Conservation (phyloP, 1,140 invertebrate species). For the Meteorus sp. region DNA sequence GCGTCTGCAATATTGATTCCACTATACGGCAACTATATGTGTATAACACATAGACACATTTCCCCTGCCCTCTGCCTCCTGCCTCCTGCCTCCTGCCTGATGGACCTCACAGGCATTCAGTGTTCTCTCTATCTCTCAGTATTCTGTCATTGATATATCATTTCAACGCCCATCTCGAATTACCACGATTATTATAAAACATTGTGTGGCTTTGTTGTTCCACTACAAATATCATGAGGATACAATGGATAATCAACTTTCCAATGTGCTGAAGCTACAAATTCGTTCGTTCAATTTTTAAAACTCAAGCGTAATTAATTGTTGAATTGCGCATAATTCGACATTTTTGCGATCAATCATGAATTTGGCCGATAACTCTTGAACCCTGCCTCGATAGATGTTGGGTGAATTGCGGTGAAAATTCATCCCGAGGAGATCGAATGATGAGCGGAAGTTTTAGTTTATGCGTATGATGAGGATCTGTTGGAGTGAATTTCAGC, state of each 20-base stretch:
- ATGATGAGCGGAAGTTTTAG: not conserved
- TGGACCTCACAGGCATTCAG: too few relatives aligned
- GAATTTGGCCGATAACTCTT: too few relatives aligned
- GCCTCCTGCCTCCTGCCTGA: not conserved
- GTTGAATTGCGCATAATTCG: too few relatives aligned
- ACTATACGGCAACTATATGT: not conserved
- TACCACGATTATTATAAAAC: not conserved
- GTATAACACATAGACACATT: not conserved
- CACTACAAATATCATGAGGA: too few relatives aligned
- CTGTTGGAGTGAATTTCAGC: not conserved
- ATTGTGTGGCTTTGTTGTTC: not conserved
- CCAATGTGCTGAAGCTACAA: too few relatives aligned
- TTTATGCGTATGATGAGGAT: too few relatives aligned
- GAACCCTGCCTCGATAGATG: not conserved
- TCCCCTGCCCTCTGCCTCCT: not conserved
- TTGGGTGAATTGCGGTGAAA: not conserved
- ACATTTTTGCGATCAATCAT: too few relatives aligned
- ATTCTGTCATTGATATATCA: not conserved
- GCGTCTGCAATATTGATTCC: constrained; percentile 20
- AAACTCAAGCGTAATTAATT: too few relatives aligned
- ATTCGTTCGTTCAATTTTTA: too few relatives aligned
- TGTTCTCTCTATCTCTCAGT: too few relatives aligned
- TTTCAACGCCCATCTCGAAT: not conserved
- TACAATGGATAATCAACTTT: too few relatives aligned
- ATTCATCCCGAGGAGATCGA: not conserved